Evolutionary conservation across 92 coral and sea anemone genomes (phyloP), one percentile per base, ranked within the genome.

Genomic region (Epizoanthus ramosus): DNA sequence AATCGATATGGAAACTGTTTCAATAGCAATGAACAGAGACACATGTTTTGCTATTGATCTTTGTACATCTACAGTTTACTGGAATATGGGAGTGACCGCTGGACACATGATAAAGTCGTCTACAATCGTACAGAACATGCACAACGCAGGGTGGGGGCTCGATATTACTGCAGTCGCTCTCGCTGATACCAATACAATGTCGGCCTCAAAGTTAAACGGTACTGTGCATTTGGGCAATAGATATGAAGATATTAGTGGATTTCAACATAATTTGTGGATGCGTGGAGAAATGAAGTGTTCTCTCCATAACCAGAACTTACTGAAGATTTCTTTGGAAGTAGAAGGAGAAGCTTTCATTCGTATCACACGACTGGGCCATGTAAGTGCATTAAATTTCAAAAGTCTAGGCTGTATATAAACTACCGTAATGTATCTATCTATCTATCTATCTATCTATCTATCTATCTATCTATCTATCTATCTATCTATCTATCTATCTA

Each of bases 31-130:
- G 2, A 71, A 80, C 43, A 75, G 87, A 22, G 74, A 41, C 19
- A 79, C 75, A 54, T 88, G 91, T 57, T 70, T 88, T 71, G 85
- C 85, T 14, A 41, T 77, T 7, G 71, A 83, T n/a, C 18, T 88
- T 31, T 88, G 91, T 60, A 47, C 79, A 18, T 53, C 80, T 17
- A 67, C 75, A 21, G 70, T 83, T 8, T 83, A 83, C 35, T 33
- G 84, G 9, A 68, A 54, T 35, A 58, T 84, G 53, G 61, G 87
- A 41, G 35, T 35, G 69, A 13, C 82, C 22, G 57, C 52, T 23
- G 31, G 31, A 76, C 31, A 67, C 12, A 58, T 37, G 57, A 5
- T 76, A 43, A 76, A 76, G 35, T n/a, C 31, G 14, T 54, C 85
- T 3, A 61, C 28, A 13, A 54, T 84, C 3, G 53, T 56, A n/a